Evolutionary conservation across 1,140 invertebrate species (phyloP).

Genomic region (Aculops lycopersici): DNA sequence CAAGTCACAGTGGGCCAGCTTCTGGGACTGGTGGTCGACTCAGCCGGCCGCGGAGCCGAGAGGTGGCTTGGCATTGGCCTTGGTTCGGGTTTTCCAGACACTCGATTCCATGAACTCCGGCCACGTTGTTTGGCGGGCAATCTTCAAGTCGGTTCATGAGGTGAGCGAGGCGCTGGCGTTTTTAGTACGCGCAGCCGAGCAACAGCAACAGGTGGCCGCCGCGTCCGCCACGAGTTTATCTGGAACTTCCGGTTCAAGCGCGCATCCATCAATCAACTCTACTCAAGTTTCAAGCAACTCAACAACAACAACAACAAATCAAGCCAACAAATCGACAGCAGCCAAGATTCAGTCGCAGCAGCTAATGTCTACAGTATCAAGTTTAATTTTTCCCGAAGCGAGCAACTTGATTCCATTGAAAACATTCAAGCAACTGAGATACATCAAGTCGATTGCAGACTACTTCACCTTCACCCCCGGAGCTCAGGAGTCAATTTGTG

Average conservation of each 20-base stretch:
- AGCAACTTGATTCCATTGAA: background rate
- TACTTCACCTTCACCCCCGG: background rate
- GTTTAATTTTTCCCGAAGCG: background rate
- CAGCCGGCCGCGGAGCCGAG: background rate
- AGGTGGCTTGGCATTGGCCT: background rate
- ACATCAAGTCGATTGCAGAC: background rate
- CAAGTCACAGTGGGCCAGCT: background rate
- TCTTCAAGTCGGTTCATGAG: background rate
- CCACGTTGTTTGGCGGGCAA: background rate
- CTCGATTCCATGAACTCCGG: background rate
- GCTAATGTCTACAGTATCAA: background rate
- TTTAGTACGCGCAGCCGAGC: background rate
- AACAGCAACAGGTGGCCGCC: background rate
- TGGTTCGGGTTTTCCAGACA: background rate
- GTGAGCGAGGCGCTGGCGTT: background rate
- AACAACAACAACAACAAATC: background rate
- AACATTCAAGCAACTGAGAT: background rate
- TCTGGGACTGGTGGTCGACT: background rate
- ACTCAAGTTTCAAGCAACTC: background rate
- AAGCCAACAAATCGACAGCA: background rate
- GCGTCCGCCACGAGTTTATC: background rate
- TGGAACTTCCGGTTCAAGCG: background rate
- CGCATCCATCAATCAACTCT: too few species aligned
- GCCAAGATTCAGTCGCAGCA: background rate
- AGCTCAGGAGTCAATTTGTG: background rate